A percentile compares a stretch with the other conserved stretches of the same genome.
These are phyloP conservation scores for Phrynocephalus versicolor DNA, from an alignment of 2,113 vertebrate genomes.

Conservation along the genomic window DNA sequence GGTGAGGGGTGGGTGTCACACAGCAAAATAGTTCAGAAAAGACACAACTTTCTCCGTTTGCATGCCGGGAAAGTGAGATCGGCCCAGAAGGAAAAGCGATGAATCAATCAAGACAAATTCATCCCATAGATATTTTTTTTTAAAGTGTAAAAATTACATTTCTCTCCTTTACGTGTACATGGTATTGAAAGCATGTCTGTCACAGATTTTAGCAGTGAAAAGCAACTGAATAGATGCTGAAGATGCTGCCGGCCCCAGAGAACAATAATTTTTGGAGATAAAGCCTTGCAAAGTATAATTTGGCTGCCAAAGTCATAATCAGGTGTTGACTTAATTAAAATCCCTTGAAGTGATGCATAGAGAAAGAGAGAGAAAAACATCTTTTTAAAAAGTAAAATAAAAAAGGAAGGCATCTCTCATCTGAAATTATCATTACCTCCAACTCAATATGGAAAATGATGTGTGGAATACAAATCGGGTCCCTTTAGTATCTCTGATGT, in stretches of 20 bases:
- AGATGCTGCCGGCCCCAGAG: slow-evolving; percentile 42
- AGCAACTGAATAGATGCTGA: slow-evolving; percentile 18
- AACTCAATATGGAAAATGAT: slow-evolving; percentile 62
- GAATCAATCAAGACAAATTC: slow-evolving; percentile 8
- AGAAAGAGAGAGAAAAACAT: slow-evolving; percentile 41
- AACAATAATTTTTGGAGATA: slow-evolving; percentile 49
- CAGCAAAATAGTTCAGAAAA: background rate
- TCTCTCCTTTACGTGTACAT: background rate
- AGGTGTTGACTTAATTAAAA: slow-evolving; percentile 70
- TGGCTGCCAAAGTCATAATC: slow-evolving; percentile 65
- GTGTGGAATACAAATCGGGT: slow-evolving; percentile 68
- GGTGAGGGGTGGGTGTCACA: too few species aligned
- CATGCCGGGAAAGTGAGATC: background rate
- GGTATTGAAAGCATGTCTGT: slow-evolving; percentile 24
- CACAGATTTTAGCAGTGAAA: slow-evolving; percentile 19
- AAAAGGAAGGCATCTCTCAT: slow-evolving; percentile 60
- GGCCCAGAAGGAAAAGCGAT: background rate
- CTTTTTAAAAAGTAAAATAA: background rate
- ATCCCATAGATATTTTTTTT: background rate
- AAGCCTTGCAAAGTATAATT: slow-evolving; percentile 52
- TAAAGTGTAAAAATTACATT: background rate
- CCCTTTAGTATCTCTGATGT: slow-evolving; percentile 62
- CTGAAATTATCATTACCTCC: slow-evolving; percentile 66
- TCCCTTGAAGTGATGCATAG: slow-evolving; percentile 65
- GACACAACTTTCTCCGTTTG: background rate